Conservation (phyloP, 2,888 invertebrate genomes). For the Gymnosoma rotundatum region DNA sequence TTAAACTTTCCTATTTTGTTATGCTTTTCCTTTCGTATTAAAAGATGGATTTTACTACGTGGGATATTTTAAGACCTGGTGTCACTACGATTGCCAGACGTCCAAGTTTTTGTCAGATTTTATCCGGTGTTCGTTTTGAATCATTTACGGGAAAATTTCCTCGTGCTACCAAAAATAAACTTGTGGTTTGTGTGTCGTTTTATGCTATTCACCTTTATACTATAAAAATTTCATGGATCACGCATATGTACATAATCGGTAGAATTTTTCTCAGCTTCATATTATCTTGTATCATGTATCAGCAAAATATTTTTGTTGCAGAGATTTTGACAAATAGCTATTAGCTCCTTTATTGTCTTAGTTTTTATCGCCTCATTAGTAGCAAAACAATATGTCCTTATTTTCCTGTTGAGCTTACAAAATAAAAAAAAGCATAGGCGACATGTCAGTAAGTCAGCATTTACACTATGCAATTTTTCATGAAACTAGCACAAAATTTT, state of each 20-base stretch:
- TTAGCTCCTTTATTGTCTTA: no score
- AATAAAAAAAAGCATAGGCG: no score
- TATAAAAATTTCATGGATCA: not conserved
- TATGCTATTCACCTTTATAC: constrained; percentile 13
- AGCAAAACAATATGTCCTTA: no score
- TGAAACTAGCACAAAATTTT: no score
- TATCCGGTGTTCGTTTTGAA: constrained; percentile 49
- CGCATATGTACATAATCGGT: constrained; percentile 14
- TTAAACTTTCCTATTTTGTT: constrained; percentile 8
- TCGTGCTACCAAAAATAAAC: constrained; percentile 34
- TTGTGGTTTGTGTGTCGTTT: constrained; percentile 40
- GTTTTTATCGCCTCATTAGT: no score
- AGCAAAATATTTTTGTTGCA: no score
- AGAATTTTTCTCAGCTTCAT: not conserved
- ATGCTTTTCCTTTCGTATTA: constrained; percentile 23
- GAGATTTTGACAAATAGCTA: no score
- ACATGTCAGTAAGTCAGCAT: no score
- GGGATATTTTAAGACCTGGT: constrained; percentile 68
- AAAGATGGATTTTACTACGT: constrained; percentile 69
- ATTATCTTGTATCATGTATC: not conserved
- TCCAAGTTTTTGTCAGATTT: constrained; percentile 51
- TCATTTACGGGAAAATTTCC: constrained; percentile 56
- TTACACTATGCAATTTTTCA: no score
- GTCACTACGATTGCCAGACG: constrained; percentile 44
- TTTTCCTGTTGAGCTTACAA: no score